Evolutionary conservation across 2,888 invertebrate species (phyloP).

Genomic region (Caradrina kadenii): DNA sequence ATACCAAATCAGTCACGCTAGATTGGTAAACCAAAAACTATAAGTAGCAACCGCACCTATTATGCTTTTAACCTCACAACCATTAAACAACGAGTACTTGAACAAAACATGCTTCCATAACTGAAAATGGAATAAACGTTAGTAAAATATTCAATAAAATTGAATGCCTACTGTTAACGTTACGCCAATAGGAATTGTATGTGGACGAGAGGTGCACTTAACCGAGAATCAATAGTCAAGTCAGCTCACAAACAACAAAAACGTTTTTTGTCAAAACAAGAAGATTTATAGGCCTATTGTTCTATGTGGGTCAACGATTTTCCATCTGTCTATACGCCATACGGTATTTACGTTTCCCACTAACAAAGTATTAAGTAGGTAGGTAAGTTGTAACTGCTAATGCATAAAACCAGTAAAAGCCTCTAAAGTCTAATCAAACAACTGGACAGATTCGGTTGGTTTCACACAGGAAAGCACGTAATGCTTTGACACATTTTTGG

Average conservation of each 20-base stretch:
- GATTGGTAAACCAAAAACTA: background rate
- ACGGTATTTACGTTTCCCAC: conserved; percentile 74
- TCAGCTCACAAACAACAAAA: conserved; percentile 69
- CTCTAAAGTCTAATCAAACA: conserved; percentile 56
- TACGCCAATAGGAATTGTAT: conserved; percentile 52
- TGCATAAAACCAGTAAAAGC: conserved; percentile 68
- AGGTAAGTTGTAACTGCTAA: conserved; percentile 71
- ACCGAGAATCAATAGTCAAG: conserved; percentile 67
- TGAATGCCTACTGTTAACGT: conserved; percentile 48
- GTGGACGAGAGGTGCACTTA: conserved; percentile 53
- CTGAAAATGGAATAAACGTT: conserved; percentile 36
- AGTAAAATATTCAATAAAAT: conserved; percentile 50
- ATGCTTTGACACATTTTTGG: conserved; percentile 21
- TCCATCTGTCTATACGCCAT: conserved; percentile 73
- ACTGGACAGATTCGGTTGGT: conserved; percentile 31
- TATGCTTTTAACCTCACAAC: conserved; percentile 2
- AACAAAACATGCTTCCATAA: conserved; percentile 12
- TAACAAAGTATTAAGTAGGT: conserved; percentile 63
- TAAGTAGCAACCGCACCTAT: background rate
- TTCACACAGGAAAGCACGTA: conserved; percentile 37
- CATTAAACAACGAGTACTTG: conserved; percentile 1
- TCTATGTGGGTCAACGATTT: conserved; percentile 83
- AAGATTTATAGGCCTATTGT: conserved; percentile 86
- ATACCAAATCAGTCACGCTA: background rate
- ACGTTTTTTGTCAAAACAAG: conserved; percentile 80